Conservation (phyloP, 2,888 invertebrate genomes). For the Epistrophe grossulariae region DNA sequence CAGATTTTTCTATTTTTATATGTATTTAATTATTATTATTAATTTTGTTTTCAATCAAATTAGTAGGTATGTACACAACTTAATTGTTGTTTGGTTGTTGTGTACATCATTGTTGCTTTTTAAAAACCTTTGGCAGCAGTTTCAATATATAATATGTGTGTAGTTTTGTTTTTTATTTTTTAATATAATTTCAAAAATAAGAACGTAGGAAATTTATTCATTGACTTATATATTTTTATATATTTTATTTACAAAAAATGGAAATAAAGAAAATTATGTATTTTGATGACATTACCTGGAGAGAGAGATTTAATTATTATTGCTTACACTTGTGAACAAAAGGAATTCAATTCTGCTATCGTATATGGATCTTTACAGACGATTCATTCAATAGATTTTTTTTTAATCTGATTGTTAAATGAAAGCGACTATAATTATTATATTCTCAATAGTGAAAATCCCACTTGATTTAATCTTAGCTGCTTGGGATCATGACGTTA, state of each 20-base stretch:
- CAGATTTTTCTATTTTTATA: constrained; percentile 53
- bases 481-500: too few species aligned
- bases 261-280: not conserved
- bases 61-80: not conserved
- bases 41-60: not conserved
- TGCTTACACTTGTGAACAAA: constrained; percentile 40
- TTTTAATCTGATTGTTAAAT: too few species aligned
- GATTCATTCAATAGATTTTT: too few species aligned
- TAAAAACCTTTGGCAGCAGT: constrained; percentile 64
- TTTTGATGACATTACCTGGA: constrained; percentile 48
- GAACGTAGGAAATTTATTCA: not conserved
- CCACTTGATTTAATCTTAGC: too few species aligned
- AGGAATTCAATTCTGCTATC: too few species aligned
- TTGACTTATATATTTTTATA: not conserved
- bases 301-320: constrained; percentile 30
- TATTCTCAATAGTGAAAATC: too few species aligned
- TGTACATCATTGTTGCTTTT: not conserved
- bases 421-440: too few species aligned
- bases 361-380: too few species aligned
- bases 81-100: not conserved
- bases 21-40: not conserved
- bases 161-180: not conserved
- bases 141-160: constrained; percentile 22
- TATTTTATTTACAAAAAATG: not conserved
- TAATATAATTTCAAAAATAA: not conserved